Evolutionary conservation across 35 echinoderm and acorn worm genomes (phyloP), one percentile per base, ranked within the genome.

Genomic region (Lytechinus pictus): DNA sequence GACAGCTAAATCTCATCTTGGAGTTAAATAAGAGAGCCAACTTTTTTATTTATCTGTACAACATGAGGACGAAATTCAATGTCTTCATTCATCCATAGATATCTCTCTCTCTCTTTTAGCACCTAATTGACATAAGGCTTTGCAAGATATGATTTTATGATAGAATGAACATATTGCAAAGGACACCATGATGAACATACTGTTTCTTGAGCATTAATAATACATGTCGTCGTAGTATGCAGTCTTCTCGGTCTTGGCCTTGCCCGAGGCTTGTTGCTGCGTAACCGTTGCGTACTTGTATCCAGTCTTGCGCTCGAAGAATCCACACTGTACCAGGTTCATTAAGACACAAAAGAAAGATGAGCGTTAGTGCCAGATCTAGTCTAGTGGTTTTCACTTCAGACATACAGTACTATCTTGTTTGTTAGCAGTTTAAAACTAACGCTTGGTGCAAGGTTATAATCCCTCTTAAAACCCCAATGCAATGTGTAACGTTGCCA

Each of bases 231-330:
- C 97, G 55, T 97, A 97, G 90, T 96, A 96, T 12, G 87, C 95
- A 7, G 95, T 96, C 92, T 96, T 97, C 92, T 97, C 97, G 4
- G 94, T 97, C 11, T 94, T 96, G 4, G 94, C 97, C 24, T 97
- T 97, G 28, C 94, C 95, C 14, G 87, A 88, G 8, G 97, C 94
- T 28, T 96, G 92, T 55, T 95, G 95, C 94, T 97, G 97, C 6
- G 97, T 97, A 0, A 97, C 97, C 0, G 97, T 95, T 12, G 97
- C 97, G 88, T 97, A 97, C 92, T 97, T 97, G 96, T 97, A 97
- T 13, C 95, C 97, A 2, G 95, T 97, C 95, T 97, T 97, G 57
- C 97, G 87, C 55, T 97, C 95, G 89, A 97, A 97, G 97, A 97
- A 97, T 51, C 97, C 97, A 54, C 96, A 97, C 97, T 97, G 87